Conservation (phyloP, 2,888 invertebrate species). For the Frankliniella fusca region DNA sequence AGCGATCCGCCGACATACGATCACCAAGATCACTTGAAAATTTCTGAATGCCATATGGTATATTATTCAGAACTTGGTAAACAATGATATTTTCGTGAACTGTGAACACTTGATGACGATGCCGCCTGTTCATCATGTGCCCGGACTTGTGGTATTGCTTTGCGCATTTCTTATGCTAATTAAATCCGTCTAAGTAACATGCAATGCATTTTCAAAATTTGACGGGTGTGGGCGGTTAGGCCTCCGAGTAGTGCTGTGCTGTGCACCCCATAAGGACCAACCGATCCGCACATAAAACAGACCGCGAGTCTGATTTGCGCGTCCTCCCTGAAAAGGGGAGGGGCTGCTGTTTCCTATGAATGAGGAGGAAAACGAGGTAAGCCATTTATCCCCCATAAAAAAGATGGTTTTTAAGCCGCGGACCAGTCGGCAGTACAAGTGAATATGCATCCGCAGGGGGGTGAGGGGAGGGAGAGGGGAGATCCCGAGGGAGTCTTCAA, state of each 20-base stretch:
- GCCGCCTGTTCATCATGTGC: too few relatives aligned
- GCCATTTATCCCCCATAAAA: constrained; percentile 14
- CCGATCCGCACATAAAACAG: not conserved
- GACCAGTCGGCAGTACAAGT: not conserved
- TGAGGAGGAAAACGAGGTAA: not conserved
- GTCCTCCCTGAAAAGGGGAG: not conserved
- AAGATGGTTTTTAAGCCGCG: not conserved
- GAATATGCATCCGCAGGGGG: not conserved
- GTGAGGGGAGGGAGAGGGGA: not conserved
- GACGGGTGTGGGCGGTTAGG: not conserved
- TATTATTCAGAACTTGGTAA: too few relatives aligned
- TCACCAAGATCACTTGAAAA: too few relatives aligned
- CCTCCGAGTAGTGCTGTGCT: not conserved
- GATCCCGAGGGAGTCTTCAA: constrained; percentile 19
- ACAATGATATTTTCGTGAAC: too few relatives aligned
- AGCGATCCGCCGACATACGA: too few relatives aligned
- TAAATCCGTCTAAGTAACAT: not conserved
- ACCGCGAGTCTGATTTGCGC: not conserved
- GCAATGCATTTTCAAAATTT: not conserved
- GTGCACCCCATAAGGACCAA: too few relatives aligned
- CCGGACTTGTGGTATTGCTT: too few relatives aligned
- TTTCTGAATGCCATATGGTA: too few relatives aligned
- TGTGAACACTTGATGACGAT: too few relatives aligned
- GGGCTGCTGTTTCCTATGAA: not conserved
- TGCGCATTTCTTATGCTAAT: too few relatives aligned